phyloP scores from a whole-genome alignment of 2,113 vertebrate species.

The Tragelaphus strepsiceros region DNA sequence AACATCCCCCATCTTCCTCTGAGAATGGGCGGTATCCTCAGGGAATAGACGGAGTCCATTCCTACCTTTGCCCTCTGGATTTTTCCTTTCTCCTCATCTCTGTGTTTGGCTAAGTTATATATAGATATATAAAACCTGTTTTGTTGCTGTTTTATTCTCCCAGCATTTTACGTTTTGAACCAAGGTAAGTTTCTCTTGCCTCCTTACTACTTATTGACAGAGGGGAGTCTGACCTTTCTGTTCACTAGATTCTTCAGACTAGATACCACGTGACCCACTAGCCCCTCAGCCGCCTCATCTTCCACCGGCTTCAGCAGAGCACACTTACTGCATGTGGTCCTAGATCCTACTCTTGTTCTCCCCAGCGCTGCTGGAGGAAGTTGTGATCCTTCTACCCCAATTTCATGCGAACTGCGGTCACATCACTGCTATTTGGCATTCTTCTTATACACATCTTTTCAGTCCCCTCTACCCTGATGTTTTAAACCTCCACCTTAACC shows the following conservation, averaged over 20 bases:
- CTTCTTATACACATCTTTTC: not conserved
- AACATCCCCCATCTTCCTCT: not conserved
- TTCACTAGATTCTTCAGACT: not conserved
- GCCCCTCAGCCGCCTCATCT: not conserved
- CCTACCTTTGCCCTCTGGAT: not conserved
- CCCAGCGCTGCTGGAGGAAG: not conserved
- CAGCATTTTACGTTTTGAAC: not conserved
- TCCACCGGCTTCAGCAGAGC: not conserved
- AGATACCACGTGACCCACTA: not conserved
- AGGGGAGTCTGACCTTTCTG: not conserved
- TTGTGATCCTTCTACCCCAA: not conserved
- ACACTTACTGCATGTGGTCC: not conserved
- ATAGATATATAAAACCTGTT: not conserved
- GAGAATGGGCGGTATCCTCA: not conserved
- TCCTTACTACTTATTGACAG: not conserved
- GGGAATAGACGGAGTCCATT: not conserved
- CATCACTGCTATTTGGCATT: not conserved
- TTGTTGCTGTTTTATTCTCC: not conserved
- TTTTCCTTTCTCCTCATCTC: not conserved
- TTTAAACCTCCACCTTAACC: not conserved
- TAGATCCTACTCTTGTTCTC: not conserved
- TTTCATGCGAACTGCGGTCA: not conserved
- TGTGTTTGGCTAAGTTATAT: not conserved
- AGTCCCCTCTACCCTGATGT: not conserved
- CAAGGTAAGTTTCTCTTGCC: not conserved